Percentiles rank a stretch among this genome's conserved stretches.
Conservation (phyloP, 2,888 invertebrate genomes). For the Meteorus colon region DNA sequence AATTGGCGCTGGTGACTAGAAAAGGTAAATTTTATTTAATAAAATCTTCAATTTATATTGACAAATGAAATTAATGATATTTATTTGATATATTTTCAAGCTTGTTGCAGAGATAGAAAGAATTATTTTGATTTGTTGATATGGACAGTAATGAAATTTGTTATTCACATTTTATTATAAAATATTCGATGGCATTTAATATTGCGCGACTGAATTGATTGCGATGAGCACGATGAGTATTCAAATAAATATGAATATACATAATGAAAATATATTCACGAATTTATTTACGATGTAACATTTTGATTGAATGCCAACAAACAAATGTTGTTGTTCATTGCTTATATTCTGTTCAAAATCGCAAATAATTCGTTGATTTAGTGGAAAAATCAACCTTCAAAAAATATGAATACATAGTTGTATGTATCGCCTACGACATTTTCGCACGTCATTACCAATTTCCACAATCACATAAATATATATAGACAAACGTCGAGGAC, state of each 20-base stretch:
- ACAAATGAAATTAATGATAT: no score
- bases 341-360: not conserved
- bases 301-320: constrained; percentile 43
- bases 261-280: not conserved
- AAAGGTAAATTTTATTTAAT: constrained; percentile 19
- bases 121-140: no score
- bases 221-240: not conserved
- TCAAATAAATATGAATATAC: not conserved
- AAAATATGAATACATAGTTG: constrained; percentile 1
- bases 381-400: constrained; percentile 8
- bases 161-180: no score
- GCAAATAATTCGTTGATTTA: constrained; percentile 4
- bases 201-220: not conserved
- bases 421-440: constrained; percentile 8
- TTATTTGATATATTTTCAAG: no score
- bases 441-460: constrained; percentile 8
- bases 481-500: not conserved
- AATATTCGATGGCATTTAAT: no score
- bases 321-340: constrained; percentile 2
- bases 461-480: constrained; percentile 12
- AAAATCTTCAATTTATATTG: not conserved
- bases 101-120: no score
- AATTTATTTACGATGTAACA: not conserved
- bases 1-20: constrained; percentile 80
- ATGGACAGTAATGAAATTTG: no score